A percentile compares a stretch with the other conserved stretches of the same genome.
phyloP scores from a whole-genome alignment of 2,888 invertebrate species.

The Julus scanicus region DNA sequence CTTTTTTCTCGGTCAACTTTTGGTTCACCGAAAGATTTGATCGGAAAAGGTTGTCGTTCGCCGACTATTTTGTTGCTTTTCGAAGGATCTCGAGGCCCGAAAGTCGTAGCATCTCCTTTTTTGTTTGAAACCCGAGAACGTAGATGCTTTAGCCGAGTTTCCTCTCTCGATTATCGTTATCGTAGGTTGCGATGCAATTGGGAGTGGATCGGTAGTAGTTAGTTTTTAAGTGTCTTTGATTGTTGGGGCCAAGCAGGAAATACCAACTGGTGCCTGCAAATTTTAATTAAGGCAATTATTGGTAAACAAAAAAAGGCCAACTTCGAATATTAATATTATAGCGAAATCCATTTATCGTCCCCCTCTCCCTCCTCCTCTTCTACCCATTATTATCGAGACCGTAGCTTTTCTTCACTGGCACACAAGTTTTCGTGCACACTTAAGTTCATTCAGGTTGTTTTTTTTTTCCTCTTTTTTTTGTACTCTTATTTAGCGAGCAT shows the following conservation, averaged over 20 bases:
- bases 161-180: background rate
- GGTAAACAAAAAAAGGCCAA: background rate
- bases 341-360: background rate
- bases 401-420: background rate
- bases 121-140: background rate
- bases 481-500: background rate
- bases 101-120: background rate
- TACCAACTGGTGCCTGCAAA: conserved; percentile 50
- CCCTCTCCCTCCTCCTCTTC: background rate
- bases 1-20: too few relatives aligned
- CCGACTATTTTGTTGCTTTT: background rate
- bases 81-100: background rate
- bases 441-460: background rate
- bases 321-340: background rate
- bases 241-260: conserved; percentile 53
- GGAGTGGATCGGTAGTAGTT: background rate
- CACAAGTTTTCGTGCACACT: background rate
- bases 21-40: too few relatives aligned
- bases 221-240: conserved; percentile 19
- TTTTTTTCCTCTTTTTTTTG: background rate
- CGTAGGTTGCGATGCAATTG: background rate
- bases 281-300: conserved; percentile 17
- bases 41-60: too few relatives aligned
- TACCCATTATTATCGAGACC: background rate
- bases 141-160: background rate